Evolutionary conservation across 2,888 invertebrate genomes (phyloP), one percentile per base, ranked within the genome.

Genomic region (Pyralis farinalis): DNA sequence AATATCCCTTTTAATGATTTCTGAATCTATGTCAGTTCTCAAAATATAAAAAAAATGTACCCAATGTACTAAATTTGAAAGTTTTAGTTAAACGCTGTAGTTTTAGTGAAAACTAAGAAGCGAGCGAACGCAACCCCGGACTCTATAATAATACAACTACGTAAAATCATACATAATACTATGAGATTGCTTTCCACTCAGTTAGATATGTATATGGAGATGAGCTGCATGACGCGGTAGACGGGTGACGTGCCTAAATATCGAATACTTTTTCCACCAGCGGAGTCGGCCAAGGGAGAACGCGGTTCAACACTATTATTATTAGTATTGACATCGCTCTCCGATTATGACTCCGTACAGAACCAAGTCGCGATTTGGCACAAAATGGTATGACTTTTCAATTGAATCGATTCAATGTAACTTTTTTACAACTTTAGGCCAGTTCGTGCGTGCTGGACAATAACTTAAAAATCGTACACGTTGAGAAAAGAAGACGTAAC

Each of bases 191-290:
- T 79, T 85, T 62, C 25, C 64, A 66, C 68, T 69, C 66, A 53
- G 69, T 81, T 74, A 79, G 86, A 87, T 87, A 87, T 87, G 86
- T 86, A 79, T 72, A 74, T 58, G 61, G 61, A 77, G 75, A 64
- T 70, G 76, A 71, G 71, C 66, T 63, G 67, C 54, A 42, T 37
- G 39, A 48, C 53, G 59, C 54, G 66, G 55, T 51, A 46, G 66
- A 59, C 67, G 74, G 58, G 73, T 69, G 77, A 76, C 69, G 60
- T 33, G 31, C 31, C 5, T 12, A 10, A 12, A 12, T 8, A 12
- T 6, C 6, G 7, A 36, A 12, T 16, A 22, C 9, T 12, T 28
- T 28, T 29, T 27, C 21, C 8, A 10, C 1, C 5, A 30, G 10
- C 9, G 29, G 29, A 25, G n/a, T 25, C 25, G 25, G 25, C 7